These are phyloP conservation scores for Himantopus leucocephalus DNA, from an alignment of 2,113 vertebrate genomes.

Conservation along the genomic window DNA sequence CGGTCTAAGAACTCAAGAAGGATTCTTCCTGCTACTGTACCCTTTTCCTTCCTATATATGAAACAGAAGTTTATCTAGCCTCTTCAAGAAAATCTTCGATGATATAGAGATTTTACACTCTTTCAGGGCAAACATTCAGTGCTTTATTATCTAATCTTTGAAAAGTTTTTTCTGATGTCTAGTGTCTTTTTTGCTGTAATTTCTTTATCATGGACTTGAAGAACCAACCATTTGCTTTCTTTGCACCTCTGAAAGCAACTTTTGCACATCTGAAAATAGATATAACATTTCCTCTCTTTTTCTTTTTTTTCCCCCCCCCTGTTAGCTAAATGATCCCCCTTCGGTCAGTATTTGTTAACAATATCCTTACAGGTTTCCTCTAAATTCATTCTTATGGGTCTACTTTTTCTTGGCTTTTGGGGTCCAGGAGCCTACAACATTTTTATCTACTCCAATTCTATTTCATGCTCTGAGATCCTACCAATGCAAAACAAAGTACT, in stretches of 20 bases:
- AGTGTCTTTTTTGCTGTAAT: background rate
- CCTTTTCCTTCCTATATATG: background rate
- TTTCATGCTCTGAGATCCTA: background rate
- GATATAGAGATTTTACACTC: background rate
- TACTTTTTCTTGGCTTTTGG: background rate
- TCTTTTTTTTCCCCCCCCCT: background rate
- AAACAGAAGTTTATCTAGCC: background rate
- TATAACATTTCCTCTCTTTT: background rate
- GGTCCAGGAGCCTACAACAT: background rate
- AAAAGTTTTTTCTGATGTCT: background rate
- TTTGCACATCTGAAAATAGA: background rate
- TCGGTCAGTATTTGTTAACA: background rate
- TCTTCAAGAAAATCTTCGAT: background rate
- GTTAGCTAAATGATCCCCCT: background rate
- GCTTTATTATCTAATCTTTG: background rate
- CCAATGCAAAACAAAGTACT: background rate
- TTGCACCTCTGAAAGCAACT: background rate
- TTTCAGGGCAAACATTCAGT: background rate
- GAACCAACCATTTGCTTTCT: background rate
- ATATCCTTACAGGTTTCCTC: background rate
- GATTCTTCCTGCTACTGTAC: background rate
- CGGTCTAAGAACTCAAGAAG: background rate
- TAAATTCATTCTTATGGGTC: background rate
- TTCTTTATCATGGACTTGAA: background rate
- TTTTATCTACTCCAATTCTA: background rate